Evolutionary conservation across 2,797 vertebrate genomes (phyloP).

Genomic region (Sebastes taczanowskii): DNA sequence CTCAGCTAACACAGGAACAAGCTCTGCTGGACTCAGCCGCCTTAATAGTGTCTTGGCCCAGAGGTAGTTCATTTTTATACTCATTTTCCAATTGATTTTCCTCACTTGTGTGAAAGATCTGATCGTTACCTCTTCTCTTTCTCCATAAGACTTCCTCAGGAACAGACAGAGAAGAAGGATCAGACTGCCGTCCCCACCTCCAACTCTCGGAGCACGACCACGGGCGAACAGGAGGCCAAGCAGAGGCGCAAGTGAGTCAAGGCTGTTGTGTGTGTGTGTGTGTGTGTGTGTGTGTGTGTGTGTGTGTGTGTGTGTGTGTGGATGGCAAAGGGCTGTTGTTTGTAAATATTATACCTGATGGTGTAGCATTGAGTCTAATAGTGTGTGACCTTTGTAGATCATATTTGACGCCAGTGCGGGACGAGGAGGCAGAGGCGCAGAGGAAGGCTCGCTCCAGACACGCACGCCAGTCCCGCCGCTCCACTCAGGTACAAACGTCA

Average conservation of each 20-base stretch:
- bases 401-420: slow-evolving; percentile 88
- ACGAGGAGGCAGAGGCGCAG: slow-evolving; percentile 89
- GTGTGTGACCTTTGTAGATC: slow-evolving; percentile 70
- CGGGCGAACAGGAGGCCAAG: slow-evolving; percentile 81
- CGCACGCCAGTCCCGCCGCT: slow-evolving; percentile 87
- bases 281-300: too few species aligned
- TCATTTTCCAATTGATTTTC: not conserved
- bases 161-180: slow-evolving; percentile 82
- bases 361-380: not conserved
- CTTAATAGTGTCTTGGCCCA: slow-evolving; percentile 78
- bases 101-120: not conserved
- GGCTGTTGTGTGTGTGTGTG: not conserved
- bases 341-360: not conserved
- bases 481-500: slow-evolving; percentile 83
- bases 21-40: slow-evolving; percentile 76
- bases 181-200: slow-evolving; percentile 61
- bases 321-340: not conserved
- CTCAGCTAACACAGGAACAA: slow-evolving; percentile 78
- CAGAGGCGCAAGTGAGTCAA: slow-evolving; percentile 86
- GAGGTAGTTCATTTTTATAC: slow-evolving; percentile 65
- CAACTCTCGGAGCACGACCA: slow-evolving; percentile 60
- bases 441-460: slow-evolving; percentile 88
- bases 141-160: slow-evolving; percentile 80
- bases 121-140: not conserved
- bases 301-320: not conserved